A percentile compares a stretch with the other conserved stretches of the same genome.
Conservation (phyloP, 2,113 vertebrate genomes). For the Azemiops feae region DNA sequence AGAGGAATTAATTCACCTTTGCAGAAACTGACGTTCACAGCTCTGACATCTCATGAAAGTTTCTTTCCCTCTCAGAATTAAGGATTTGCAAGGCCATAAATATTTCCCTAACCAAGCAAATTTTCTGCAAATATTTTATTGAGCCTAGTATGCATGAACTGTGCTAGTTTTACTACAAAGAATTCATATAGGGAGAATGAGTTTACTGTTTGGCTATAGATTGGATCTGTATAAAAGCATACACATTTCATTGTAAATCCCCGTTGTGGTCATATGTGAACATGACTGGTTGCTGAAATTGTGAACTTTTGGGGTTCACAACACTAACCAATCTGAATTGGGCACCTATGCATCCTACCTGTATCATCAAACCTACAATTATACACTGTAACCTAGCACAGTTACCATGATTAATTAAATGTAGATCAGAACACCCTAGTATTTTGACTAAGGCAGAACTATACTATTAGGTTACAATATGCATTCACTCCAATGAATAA, state of each 20-base stretch:
- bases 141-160: not conserved
- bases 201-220: not conserved
- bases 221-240: not conserved
- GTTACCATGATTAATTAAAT: not conserved
- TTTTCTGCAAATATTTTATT: not conserved
- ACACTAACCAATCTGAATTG: not conserved
- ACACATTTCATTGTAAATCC: not conserved
- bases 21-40: not conserved
- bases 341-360: not conserved
- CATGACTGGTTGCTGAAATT: not conserved
- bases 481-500: not conserved
- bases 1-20: constrained; percentile 27
- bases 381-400: not conserved
- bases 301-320: not conserved
- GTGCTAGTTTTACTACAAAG: not conserved
- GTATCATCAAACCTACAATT: not conserved
- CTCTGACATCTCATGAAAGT: constrained; percentile 2
- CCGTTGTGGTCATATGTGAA: not conserved
- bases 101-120: not conserved
- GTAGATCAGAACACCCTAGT: not conserved
- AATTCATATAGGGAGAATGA: not conserved
- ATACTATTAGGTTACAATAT: not conserved
- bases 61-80: not conserved
- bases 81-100: not conserved
- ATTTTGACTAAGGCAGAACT: not conserved